Conservation (phyloP, 2,113 vertebrate genomes). For the Rousettus leschenaultii region DNA sequence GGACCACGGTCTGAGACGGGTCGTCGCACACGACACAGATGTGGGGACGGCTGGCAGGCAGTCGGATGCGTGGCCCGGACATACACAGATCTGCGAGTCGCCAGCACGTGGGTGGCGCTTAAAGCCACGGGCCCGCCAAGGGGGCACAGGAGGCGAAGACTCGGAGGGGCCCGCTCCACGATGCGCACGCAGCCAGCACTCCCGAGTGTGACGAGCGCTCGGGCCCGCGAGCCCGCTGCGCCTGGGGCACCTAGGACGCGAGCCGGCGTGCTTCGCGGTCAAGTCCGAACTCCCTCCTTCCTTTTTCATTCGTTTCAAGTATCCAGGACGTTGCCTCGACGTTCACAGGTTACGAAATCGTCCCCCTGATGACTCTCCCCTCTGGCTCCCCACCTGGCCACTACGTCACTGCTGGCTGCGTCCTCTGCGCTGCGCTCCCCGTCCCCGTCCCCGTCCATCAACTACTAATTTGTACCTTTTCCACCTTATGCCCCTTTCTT, state of each 20-base stretch:
- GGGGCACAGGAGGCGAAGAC: background rate
- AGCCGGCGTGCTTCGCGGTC: background rate
- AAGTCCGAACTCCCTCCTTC: background rate
- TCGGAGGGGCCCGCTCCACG: background rate
- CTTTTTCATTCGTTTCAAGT: too few species aligned
- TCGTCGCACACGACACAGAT: background rate
- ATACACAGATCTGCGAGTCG: background rate
- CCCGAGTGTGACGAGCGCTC: background rate
- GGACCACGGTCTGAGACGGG: background rate
- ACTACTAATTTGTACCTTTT: too few species aligned
- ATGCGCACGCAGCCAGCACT: background rate
- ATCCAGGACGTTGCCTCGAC: too few species aligned
- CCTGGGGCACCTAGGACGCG: background rate
- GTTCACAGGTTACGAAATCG: too few species aligned
- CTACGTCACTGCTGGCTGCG: too few species aligned
- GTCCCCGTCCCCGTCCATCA: too few species aligned
- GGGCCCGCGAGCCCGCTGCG: background rate
- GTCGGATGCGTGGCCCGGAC: background rate
- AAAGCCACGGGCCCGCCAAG: background rate
- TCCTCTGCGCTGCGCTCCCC: too few species aligned
- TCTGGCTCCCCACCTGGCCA: too few species aligned
- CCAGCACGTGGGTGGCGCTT: background rate
- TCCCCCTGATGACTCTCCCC: too few species aligned
- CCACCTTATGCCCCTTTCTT: too few species aligned
- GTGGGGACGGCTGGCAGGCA: background rate